Percentiles rank a stretch among this genome's conserved stretches.
Evolutionary conservation across 2,888 invertebrate genomes (phyloP).

Genomic region (Harpalus rubripes): DNA sequence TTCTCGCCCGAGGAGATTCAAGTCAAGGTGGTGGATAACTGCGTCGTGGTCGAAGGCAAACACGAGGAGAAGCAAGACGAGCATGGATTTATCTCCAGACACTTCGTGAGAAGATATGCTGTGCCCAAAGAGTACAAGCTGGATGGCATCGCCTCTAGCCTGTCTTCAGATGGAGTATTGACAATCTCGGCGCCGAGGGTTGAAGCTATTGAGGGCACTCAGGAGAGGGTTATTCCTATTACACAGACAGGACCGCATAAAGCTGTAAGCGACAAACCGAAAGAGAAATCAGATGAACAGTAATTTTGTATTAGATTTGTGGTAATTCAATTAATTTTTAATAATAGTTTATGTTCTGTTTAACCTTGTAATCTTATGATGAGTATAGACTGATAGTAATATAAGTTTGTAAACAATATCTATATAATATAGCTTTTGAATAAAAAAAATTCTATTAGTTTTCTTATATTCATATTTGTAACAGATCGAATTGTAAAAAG

Average conservation of each 20-base stretch:
- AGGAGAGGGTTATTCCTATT: not conserved
- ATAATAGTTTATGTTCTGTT: no score
- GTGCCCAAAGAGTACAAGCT: slow-evolving; percentile 4
- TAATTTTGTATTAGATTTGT: no score
- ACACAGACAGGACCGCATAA: not conserved
- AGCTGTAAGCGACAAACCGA: not conserved
- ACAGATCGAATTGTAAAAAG: no score
- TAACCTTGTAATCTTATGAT: no score
- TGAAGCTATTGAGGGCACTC: not conserved
- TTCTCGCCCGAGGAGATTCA: slow-evolving; percentile 7
- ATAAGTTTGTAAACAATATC: no score
- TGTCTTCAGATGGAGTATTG: slow-evolving; percentile 23
- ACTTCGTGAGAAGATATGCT: not conserved
- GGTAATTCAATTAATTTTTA: no score
- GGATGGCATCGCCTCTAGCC: not conserved
- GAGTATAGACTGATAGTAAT: no score
- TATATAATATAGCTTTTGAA: no score
- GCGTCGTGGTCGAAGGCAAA: slow-evolving; percentile 2
- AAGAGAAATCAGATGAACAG: no score
- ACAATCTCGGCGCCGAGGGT: not conserved
- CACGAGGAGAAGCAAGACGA: not conserved
- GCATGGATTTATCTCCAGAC: not conserved
- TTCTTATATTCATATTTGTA: no score
- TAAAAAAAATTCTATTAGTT: no score
- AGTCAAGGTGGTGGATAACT: slow-evolving; percentile 22